Evolutionary conservation across 2,797 vertebrate genomes (phyloP).

Genomic region (Acropternis orthonyx): DNA sequence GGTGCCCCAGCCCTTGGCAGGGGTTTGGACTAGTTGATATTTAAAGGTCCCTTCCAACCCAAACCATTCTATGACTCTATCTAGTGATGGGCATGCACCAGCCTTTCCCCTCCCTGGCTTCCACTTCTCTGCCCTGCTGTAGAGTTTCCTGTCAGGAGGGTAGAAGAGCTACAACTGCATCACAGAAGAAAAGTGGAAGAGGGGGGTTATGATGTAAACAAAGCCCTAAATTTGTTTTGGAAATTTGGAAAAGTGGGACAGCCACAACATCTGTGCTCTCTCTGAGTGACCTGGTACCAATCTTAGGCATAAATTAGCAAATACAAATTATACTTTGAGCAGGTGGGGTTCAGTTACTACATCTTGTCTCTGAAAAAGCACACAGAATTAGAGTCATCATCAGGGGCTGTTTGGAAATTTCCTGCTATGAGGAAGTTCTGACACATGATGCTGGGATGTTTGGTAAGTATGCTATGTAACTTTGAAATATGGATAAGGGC

Average conservation of each 20-base stretch:
- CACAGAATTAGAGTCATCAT: background rate
- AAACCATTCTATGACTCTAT: background rate
- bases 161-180: background rate
- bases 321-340: background rate
- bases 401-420: background rate
- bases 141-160: background rate
- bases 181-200: background rate
- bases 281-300: background rate
- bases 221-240: rapidly evolving
- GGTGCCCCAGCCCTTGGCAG: background rate
- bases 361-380: background rate
- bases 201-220: rapidly evolving
- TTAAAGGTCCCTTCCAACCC: background rate
- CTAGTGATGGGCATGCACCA: background rate
- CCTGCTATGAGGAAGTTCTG: background rate
- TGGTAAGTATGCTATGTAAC: background rate
- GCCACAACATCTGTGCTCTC: background rate
- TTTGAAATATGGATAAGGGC: background rate
- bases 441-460: background rate
- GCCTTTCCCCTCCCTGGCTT: background rate
- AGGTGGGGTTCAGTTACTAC: background rate
- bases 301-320: background rate
- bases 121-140: background rate
- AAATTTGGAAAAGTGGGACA: background rate
- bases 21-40: background rate